Conservation (phyloP, 2,888 invertebrate genomes). For the Harpagoxenus sublaevis region DNA sequence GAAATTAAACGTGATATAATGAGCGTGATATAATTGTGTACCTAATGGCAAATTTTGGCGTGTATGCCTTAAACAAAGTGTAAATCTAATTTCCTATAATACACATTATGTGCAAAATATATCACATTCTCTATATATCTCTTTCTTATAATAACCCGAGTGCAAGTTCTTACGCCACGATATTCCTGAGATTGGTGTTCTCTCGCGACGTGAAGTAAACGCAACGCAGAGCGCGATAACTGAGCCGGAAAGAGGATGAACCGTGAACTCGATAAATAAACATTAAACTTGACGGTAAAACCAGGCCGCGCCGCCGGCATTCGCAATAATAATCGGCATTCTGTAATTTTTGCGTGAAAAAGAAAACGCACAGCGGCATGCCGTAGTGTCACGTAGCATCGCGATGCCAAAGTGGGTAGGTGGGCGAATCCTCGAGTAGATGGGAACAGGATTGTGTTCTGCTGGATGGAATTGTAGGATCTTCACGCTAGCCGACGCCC, state of each 20-base stretch:
- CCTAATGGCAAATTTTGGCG: neutral
- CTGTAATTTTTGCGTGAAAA: constrained; percentile 15
- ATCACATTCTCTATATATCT: neutral
- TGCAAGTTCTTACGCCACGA: constrained; percentile 44
- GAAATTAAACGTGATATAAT: neutral
- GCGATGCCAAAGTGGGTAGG: neutral
- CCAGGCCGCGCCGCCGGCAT: constrained; percentile 69
- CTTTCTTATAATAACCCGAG: neutral
- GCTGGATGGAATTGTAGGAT: constrained; percentile 53
- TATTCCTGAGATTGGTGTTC: constrained; percentile 67
- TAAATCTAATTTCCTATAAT: neutral
- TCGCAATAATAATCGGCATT: constrained; percentile 65
- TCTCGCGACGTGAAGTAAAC: constrained; percentile 26
- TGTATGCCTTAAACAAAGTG: neutral
- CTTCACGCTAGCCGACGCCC: constrained; percentile 49
- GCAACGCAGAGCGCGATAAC: constrained; percentile 73
- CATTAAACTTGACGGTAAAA: constrained; percentile 76
- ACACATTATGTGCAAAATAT: neutral
- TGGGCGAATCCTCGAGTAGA: constrained; percentile 5
- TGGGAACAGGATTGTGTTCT: constrained; percentile 44
- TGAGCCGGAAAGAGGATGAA: constrained; percentile 82
- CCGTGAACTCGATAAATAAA: constrained; percentile 82
- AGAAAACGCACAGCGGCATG: neutral
- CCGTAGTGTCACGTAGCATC: neutral
- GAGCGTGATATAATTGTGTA: neutral